These are phyloP conservation scores for Pavo muticus DNA, from an alignment of 2,113 vertebrate species.

Conservation along the genomic window DNA sequence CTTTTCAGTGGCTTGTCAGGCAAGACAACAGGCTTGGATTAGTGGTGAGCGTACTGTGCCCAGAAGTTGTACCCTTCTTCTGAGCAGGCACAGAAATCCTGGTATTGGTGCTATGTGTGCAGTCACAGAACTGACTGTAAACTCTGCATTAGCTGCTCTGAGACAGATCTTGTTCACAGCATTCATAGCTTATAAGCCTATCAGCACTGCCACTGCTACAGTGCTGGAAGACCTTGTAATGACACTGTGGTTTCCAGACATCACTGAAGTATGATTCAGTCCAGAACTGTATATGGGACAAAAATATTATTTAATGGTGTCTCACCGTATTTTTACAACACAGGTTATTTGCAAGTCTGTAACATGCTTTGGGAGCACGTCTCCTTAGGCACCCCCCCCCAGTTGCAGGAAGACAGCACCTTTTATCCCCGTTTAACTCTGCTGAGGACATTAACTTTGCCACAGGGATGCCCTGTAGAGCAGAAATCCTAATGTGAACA, in stretches of 20 bases:
- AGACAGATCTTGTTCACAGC: not conserved
- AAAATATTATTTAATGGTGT: not conserved
- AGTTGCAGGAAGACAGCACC: not conserved
- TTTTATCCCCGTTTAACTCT: not conserved
- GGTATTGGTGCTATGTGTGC: not conserved
- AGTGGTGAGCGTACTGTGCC: not conserved
- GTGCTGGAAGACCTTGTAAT: not conserved
- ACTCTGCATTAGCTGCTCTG: not conserved
- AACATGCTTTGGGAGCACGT: not conserved
- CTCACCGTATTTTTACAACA: not conserved
- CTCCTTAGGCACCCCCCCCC: not conserved
- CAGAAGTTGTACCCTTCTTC: not conserved
- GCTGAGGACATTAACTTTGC: not conserved
- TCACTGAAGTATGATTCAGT: conserved; percentile 56
- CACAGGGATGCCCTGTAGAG: not conserved
- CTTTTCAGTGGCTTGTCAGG: not conserved
- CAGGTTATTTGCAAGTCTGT: not conserved
- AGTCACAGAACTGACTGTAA: not conserved
- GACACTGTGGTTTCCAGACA: conserved; percentile 43
- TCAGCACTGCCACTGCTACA: not conserved
- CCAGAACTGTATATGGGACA: not conserved
- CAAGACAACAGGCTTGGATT: not conserved
- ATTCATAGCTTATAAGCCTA: not conserved
- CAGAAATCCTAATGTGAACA: not conserved
- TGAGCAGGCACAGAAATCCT: not conserved